phyloP scores from a whole-genome alignment of 2,113 vertebrate species.

The Dermatemys mawii region DNA sequence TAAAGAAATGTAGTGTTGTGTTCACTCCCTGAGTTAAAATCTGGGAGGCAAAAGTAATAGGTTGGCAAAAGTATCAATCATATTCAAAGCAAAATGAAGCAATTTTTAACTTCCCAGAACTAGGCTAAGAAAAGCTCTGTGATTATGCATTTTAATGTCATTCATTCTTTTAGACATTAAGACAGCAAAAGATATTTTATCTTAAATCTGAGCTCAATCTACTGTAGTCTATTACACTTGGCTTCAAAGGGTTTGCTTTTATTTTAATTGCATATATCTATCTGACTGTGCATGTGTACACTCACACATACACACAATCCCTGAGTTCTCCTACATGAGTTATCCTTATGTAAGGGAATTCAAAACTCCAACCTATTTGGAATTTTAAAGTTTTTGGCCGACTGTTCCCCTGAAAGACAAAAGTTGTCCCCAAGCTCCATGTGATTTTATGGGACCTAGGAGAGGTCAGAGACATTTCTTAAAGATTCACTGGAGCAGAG shows the following conservation, averaged over 20 bases:
- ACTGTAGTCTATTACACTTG: neutral
- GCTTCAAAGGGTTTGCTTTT: neutral
- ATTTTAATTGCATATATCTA: neutral
- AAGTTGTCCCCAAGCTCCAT: neutral
- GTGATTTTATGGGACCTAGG: neutral
- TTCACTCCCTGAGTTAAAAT: neutral
- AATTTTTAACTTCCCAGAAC: conserved; percentile 9
- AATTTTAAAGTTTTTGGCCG: neutral
- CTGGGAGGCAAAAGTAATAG: conserved; percentile 1
- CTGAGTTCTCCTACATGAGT: neutral
- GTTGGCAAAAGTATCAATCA: conserved; percentile 17
- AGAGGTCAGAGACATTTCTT: neutral
- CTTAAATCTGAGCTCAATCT: conserved; percentile 13
- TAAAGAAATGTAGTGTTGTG: neutral
- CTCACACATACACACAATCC: neutral
- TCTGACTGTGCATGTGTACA: no score
- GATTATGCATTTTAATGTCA: conserved; percentile 8
- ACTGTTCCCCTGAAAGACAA: neutral
- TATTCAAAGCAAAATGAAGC: conserved; percentile 13
- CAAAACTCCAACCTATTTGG: neutral
- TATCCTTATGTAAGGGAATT: neutral
- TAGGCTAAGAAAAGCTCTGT: conserved; percentile 31
- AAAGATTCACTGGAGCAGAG: neutral
- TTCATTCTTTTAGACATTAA: conserved; percentile 45
- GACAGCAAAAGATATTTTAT: neutral